phyloP scores from a whole-genome alignment of 2,113 vertebrate genomes.

The Xyliphius kryptos region DNA sequence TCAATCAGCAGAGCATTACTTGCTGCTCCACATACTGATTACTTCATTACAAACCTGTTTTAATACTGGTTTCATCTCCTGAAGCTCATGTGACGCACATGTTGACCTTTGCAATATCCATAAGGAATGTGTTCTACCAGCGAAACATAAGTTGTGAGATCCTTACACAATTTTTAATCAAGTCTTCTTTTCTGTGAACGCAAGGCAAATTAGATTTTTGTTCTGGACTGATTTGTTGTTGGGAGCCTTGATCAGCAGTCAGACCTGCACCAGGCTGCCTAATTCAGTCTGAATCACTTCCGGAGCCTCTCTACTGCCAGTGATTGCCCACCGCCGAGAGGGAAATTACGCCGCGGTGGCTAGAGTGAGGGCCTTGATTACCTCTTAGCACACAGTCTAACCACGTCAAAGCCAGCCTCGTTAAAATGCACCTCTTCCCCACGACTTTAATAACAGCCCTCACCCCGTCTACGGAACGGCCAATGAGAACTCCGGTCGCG shows the following conservation, averaged over 20 bases:
- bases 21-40: conserved; percentile 4
- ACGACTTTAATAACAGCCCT: conserved; percentile 56
- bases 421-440: conserved; percentile 65
- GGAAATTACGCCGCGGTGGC: conserved; percentile 67
- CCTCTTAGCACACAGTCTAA: conserved; percentile 65
- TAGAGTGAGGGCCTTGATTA: conserved; percentile 64
- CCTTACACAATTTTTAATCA: conserved; percentile 34
- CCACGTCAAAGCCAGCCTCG: conserved; percentile 57
- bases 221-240: conserved; percentile 41
- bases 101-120: conserved; percentile 4
- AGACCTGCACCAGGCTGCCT: conserved; percentile 26
- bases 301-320: conserved; percentile 60
- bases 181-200: conserved; percentile 19
- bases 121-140: too few species aligned
- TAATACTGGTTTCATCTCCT: conserved; percentile 13
- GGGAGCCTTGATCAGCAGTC: conserved; percentile 33
- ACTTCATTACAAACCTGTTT: conserved; percentile 2
- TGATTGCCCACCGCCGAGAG: conserved; percentile 67
- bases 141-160: too few species aligned
- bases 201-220: conserved; percentile 38
- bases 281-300: conserved; percentile 66
- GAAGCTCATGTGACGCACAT: background rate
- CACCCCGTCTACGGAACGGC: conserved; percentile 49
- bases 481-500: conserved; percentile 20
- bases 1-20: conserved; percentile 2